phyloP scores from a whole-genome alignment of 2,113 vertebrate species.

The Emberiza fucata region DNA sequence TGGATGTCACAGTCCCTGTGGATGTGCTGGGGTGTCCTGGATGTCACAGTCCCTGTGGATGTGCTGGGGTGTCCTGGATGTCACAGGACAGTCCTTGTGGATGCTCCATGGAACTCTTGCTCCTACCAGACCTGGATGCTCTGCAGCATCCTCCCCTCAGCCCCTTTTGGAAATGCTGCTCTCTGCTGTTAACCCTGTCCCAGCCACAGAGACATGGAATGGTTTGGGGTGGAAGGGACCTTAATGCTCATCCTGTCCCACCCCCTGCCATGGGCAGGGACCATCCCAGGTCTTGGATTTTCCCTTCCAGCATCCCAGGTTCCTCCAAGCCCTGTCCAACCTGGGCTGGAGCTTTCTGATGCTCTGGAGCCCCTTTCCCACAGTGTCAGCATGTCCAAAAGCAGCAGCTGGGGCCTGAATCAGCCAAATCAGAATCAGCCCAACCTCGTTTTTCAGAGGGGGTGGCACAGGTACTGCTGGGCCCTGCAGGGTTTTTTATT shows the following conservation, averaged over 20 bases:
- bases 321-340: not conserved
- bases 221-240: not conserved
- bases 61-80: not conserved
- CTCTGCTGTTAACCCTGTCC: not conserved
- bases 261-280: not conserved
- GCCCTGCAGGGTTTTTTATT: not conserved
- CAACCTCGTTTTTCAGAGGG: rapidly evolving
- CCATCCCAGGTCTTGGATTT: not conserved
- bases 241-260: not conserved
- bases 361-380: not conserved
- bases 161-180: not conserved
- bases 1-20: not conserved
- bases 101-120: rapidly evolving
- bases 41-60: not conserved
- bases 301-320: not conserved
- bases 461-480: not conserved
- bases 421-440: not conserved
- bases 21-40: not conserved
- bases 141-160: rapidly evolving
- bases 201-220: rapidly evolving
- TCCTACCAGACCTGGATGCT: not conserved
- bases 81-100: rapidly evolving
- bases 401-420: not conserved
- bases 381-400: rapidly evolving
- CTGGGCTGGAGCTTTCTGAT: not conserved